Conservation (phyloP, 2,888 invertebrate species). For the Trachelus tabidus region DNA sequence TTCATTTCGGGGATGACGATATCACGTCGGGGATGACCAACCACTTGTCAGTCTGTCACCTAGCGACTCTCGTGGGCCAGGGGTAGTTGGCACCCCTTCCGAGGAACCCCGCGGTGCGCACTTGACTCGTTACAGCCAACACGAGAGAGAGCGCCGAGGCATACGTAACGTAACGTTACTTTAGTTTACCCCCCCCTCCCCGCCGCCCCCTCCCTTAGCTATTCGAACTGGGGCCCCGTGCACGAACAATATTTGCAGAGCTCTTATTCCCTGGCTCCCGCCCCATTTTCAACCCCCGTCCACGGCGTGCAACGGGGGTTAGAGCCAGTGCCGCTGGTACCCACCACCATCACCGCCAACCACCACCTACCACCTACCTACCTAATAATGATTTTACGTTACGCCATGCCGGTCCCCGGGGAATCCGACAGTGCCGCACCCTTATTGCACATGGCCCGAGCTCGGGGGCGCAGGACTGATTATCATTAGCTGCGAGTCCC, state of each 20-base stretch:
- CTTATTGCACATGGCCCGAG: conserved; percentile 65
- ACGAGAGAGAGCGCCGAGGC: conserved; percentile 33
- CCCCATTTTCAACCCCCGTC: conserved; percentile 34
- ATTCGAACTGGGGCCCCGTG: conserved; percentile 41
- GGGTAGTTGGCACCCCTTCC: conserved; percentile 21
- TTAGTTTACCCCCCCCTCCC: conserved; percentile 28
- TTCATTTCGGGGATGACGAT: conserved; percentile 3
- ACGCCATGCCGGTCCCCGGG: conserved; percentile 64
- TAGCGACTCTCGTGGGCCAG: conserved; percentile 7
- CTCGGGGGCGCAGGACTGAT: conserved; percentile 47
- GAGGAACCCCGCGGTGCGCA: conserved; percentile 36
- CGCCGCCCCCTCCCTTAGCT: conserved; percentile 28
- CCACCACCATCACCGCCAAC: conserved; percentile 44
- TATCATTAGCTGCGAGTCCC: conserved; percentile 59
- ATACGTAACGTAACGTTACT: conserved; percentile 37
- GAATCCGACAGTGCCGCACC: conserved; percentile 64
- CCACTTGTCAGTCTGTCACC: conserved; percentile 35
- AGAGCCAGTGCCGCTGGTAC: conserved; percentile 27
- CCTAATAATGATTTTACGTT: conserved; percentile 67
- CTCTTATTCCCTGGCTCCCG: conserved; percentile 55
- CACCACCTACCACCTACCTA: conserved; percentile 49
- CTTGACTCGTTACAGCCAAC: conserved; percentile 48
- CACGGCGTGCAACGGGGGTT: conserved; percentile 29
- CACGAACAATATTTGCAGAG: conserved; percentile 64
- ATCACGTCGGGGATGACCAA: conserved; percentile 17